A percentile compares a stretch with the other conserved stretches of the same genome.
Evolutionary conservation across 2,888 invertebrate species (phyloP).

Genomic region (Lutraria lutraria): DNA sequence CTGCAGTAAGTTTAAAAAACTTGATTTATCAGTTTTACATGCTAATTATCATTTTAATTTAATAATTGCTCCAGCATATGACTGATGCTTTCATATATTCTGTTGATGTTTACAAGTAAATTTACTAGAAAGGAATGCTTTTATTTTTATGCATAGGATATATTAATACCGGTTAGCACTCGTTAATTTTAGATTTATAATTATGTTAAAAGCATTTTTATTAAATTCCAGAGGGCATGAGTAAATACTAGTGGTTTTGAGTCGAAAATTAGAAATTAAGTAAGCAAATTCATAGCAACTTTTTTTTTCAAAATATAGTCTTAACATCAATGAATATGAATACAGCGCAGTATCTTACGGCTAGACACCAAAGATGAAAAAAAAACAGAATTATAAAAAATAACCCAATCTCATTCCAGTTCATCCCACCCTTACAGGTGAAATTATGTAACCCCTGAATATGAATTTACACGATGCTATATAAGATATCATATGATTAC

Average conservation of each 20-base stretch:
- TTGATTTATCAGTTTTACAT: background rate
- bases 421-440: background rate
- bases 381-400: background rate
- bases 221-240: too few relatives aligned
- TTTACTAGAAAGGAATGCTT: background rate
- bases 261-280: background rate
- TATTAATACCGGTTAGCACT: background rate
- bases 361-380: background rate
- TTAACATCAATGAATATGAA: too few relatives aligned
- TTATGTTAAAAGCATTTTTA: background rate
- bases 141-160: background rate
- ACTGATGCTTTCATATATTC: background rate
- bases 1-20: background rate
- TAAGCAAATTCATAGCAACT: background rate
- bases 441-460: background rate
- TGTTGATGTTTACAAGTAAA: background rate
- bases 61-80: background rate
- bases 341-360: too few relatives aligned
- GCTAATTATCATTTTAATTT: background rate
- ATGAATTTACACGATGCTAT: background rate
- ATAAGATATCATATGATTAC: background rate
- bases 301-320: too few relatives aligned
- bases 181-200: conserved; percentile 13
- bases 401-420: background rate
- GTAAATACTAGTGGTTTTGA: background rate